Percentiles rank a stretch among this genome's conserved stretches.
Conservation (phyloP, 2,888 invertebrate species). For the Frankliniella intonsa region DNA sequence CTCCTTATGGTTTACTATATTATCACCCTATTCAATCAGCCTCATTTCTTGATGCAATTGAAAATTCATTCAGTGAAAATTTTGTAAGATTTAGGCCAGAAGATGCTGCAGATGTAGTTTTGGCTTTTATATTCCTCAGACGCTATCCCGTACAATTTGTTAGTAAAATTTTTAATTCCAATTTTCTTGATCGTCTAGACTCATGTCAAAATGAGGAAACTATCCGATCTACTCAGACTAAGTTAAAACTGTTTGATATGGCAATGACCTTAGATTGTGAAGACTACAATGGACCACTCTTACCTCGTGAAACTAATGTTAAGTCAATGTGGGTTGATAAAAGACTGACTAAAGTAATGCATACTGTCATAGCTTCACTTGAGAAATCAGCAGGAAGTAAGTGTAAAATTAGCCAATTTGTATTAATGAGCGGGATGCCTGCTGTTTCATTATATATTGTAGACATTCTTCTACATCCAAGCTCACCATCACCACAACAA, state of each 20-base stretch:
- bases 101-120: constrained; percentile 56
- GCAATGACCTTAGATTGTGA: constrained; percentile 59
- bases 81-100: constrained; percentile 55
- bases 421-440: constrained; percentile 54
- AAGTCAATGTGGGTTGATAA: constrained; percentile 54
- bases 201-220: constrained; percentile 45
- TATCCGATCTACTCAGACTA: constrained; percentile 46
- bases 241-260: constrained; percentile 59
- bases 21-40: constrained; percentile 51
- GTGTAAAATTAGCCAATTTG: constrained; percentile 50
- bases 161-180: constrained; percentile 55
- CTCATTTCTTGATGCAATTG: constrained; percentile 56
- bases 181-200: constrained; percentile 57
- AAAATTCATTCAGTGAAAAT: constrained; percentile 52
- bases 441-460: constrained; percentile 56
- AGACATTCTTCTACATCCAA: constrained; percentile 57
- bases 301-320: constrained; percentile 53
- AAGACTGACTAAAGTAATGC: constrained; percentile 52
- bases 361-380: constrained; percentile 49
- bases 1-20: constrained; percentile 58
- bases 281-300: constrained; percentile 55
- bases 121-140: constrained; percentile 60
- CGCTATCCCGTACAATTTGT: constrained; percentile 59
- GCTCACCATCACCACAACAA: constrained; percentile 43
- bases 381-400: constrained; percentile 48